Percentiles rank a stretch among this genome's conserved stretches.
These are phyloP conservation scores for Papilio demoleus DNA, from an alignment of 2,888 invertebrate species.

Conservation along the genomic window DNA sequence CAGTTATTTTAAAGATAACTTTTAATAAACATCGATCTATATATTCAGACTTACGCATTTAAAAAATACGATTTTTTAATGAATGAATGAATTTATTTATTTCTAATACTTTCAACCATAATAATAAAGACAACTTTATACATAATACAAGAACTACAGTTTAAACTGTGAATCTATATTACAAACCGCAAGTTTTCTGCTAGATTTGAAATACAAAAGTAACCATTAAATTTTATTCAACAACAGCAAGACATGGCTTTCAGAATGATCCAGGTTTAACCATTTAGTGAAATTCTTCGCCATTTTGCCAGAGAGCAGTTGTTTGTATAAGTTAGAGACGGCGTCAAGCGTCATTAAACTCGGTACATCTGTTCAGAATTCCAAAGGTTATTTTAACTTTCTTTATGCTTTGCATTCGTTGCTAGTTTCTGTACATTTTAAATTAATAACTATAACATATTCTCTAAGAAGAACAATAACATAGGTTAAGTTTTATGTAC, in stretches of 20 bases:
- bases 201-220: background rate
- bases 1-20: too few relatives aligned
- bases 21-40: too few relatives aligned
- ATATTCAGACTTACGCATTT: too few relatives aligned
- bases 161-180: too few relatives aligned
- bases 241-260: background rate
- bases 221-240: background rate
- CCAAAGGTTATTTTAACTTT: conserved; percentile 19
- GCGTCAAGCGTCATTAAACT: conserved; percentile 20
- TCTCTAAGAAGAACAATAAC: background rate
- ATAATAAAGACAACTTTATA: too few relatives aligned
- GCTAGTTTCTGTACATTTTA: background rate
- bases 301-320: conserved; percentile 5
- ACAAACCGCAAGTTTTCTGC: background rate
- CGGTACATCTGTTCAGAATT: conserved; percentile 11
- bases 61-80: too few relatives aligned
- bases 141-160: too few relatives aligned
- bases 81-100: too few relatives aligned
- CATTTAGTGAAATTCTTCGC: conserved; percentile 18
- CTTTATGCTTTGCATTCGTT: conserved; percentile 11
- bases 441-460: background rate
- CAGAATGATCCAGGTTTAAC: conserved; percentile 5
- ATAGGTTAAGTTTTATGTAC: too few relatives aligned
- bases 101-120: too few relatives aligned
- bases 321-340: conserved; percentile 18